Conservation (phyloP, 2,888 invertebrate species). For the Ophion costatus region DNA sequence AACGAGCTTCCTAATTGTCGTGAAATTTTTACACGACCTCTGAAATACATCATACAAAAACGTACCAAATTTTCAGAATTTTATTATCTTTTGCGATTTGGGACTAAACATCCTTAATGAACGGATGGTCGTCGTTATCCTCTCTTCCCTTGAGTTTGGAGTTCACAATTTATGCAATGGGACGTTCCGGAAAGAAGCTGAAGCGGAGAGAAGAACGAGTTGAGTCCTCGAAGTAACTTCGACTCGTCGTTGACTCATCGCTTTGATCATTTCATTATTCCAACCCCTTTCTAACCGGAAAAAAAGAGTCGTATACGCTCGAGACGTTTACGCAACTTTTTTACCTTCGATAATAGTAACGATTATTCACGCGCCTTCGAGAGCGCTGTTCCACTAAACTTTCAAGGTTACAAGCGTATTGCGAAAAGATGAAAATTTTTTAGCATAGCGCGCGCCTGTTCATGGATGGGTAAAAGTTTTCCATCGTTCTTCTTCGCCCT, state of each 20-base stretch:
- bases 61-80: too few species aligned
- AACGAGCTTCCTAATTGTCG: too few species aligned
- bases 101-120: too few species aligned
- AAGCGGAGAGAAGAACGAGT: background rate
- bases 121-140: too few species aligned
- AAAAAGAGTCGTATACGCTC: slow-evolving; percentile 1
- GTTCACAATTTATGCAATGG: background rate
- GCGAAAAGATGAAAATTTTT: slow-evolving; percentile 3
- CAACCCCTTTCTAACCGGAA: slow-evolving; percentile 14
- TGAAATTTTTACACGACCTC: too few species aligned
- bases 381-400: background rate
- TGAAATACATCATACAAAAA: too few species aligned
- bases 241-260: slow-evolving; percentile 12
- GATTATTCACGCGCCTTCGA: slow-evolving; percentile 1
- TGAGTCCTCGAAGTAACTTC: slow-evolving; percentile 7
- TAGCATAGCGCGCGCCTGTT: background rate
- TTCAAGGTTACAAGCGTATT: slow-evolving; percentile 35
- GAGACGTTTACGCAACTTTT: slow-evolving; percentile 26
- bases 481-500: background rate
- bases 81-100: too few species aligned
- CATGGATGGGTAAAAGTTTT: slow-evolving; percentile 2
- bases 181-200: slow-evolving; percentile 8
- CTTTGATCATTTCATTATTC: background rate
- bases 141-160: background rate
- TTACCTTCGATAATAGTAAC: slow-evolving; percentile 31